Conservation (phyloP, 2,888 invertebrate species). For the Trissoscelio sp. region DNA sequence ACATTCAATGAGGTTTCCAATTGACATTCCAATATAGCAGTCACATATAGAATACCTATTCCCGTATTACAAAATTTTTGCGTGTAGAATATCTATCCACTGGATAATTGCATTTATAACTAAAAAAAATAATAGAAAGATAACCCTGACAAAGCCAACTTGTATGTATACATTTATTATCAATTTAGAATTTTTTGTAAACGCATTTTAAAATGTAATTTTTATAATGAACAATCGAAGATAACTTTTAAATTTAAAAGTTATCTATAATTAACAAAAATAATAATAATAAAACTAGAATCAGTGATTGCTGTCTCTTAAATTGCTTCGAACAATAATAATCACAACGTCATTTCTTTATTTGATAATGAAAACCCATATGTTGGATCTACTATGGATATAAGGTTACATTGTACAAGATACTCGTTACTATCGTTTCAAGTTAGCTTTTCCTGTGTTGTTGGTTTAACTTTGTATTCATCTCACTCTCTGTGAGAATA, state of each 20-base stretch:
- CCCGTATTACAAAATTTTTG: not conserved
- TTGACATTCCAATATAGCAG: not conserved
- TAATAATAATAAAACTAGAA: too few species aligned
- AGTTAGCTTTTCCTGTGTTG: slow-evolving; percentile 26
- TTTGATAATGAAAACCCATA: slow-evolving; percentile 9
- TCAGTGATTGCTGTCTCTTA: too few species aligned
- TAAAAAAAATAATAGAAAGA: too few species aligned
- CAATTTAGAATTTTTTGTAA: too few species aligned
- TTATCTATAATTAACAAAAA: too few species aligned
- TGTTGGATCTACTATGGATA: not conserved
- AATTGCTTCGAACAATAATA: not conserved
- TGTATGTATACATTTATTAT: too few species aligned
- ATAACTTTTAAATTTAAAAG: too few species aligned
- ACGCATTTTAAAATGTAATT: too few species aligned
- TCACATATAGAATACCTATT: not conserved
- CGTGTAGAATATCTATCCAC: not conserved
- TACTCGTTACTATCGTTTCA: slow-evolving; percentile 23
- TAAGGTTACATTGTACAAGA: slow-evolving; percentile 1
- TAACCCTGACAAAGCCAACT: too few species aligned
- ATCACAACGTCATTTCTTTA: not conserved
- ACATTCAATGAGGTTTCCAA: not conserved
- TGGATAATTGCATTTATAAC: not conserved
- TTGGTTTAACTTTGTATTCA: slow-evolving; percentile 13
- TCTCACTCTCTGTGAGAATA: slow-evolving; percentile 16
- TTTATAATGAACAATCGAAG: too few species aligned